Conservation (phyloP, 2,113 vertebrate species). For the Sylvilagus bachmani region DNA sequence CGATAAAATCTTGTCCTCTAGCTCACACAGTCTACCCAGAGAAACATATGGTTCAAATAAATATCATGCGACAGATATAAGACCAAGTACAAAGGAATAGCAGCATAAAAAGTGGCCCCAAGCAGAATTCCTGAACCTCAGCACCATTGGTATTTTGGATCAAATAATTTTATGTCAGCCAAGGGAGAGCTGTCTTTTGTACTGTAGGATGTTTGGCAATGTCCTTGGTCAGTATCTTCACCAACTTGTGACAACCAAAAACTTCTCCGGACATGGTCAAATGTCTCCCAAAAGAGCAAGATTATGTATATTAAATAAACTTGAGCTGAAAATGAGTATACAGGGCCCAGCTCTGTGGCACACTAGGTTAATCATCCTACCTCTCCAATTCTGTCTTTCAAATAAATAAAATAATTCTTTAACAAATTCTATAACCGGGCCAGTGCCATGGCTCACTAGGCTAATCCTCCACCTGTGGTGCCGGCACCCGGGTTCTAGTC, state of each 20-base stretch:
- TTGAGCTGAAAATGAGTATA: not conserved
- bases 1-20: slow-evolving; percentile 48
- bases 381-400: too few relatives aligned
- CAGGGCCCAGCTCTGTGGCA: too few relatives aligned
- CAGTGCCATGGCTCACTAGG: too few relatives aligned
- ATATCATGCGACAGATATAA: not conserved
- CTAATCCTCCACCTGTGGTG: too few relatives aligned
- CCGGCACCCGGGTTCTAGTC: too few relatives aligned
- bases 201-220: not conserved
- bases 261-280: slow-evolving; percentile 12
- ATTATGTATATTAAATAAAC: slow-evolving; percentile 10
- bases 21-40: not conserved
- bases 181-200: not conserved
- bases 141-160: not conserved
- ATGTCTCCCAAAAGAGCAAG: not conserved
- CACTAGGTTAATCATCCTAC: too few relatives aligned
- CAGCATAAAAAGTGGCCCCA: not conserved
- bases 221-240: not conserved
- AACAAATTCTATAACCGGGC: too few relatives aligned
- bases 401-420: too few relatives aligned
- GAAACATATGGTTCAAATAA: not conserved
- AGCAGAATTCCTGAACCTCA: not conserved
- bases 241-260: not conserved
- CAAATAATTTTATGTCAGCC: not conserved
- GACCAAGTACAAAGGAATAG: not conserved